Conservation (phyloP, 2,888 invertebrate genomes). For the Galerucella nymphaeae region DNA sequence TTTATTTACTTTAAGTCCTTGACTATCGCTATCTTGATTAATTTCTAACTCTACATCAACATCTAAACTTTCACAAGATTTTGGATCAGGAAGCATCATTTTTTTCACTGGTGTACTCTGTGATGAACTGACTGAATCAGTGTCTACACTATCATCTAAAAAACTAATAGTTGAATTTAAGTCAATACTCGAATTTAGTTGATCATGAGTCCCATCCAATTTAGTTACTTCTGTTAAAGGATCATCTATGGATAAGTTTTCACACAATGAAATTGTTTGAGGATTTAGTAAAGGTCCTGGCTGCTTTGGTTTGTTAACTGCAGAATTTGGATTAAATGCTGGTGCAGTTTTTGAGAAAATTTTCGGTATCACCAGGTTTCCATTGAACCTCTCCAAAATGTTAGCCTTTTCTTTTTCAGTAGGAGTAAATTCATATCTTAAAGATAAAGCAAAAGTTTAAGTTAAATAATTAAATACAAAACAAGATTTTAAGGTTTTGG, state of each 20-base stretch:
- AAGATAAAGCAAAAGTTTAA: slow-evolving; percentile 41
- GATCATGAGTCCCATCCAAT: slow-evolving; percentile 36
- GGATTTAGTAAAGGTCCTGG: slow-evolving; percentile 71
- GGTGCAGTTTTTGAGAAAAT: slow-evolving; percentile 84
- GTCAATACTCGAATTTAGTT: slow-evolving; percentile 46
- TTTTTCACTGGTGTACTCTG: slow-evolving; percentile 35
- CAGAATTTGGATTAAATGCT: slow-evolving; percentile 67
- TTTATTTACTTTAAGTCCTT: not conserved
- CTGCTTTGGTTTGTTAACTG: slow-evolving; percentile 44
- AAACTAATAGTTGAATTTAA: slow-evolving; percentile 43
- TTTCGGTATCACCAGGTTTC: slow-evolving; percentile 76
- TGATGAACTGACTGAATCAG: slow-evolving; percentile 37
- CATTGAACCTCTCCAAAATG: slow-evolving; percentile 73
- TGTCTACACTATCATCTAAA: slow-evolving; percentile 33
- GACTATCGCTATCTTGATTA: not conserved
- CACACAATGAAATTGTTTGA: slow-evolving; percentile 77
- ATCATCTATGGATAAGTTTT: slow-evolving; percentile 80
- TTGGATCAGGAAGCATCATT: slow-evolving; percentile 56
- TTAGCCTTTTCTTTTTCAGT: slow-evolving; percentile 77
- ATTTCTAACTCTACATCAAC: not conserved
- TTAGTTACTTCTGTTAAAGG: slow-evolving; percentile 68
- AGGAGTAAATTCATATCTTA: slow-evolving; percentile 79
- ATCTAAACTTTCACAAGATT: slow-evolving; percentile 35
- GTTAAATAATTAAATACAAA: no score
- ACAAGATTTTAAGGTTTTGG: no score